Percentiles rank a stretch among this genome's conserved stretches.
phyloP scores from a whole-genome alignment of 2,888 invertebrate species.

The Thumatha senex region DNA sequence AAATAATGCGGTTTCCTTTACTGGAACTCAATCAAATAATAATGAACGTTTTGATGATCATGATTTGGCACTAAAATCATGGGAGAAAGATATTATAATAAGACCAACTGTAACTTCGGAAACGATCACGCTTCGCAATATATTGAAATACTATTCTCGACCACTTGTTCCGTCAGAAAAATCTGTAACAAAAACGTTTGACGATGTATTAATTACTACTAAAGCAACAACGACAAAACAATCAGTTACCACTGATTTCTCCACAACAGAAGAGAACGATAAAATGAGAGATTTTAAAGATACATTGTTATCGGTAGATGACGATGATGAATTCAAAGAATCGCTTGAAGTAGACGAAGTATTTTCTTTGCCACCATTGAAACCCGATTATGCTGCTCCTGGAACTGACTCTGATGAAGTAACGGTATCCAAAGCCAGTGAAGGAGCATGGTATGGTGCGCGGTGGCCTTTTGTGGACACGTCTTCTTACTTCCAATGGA shows the following conservation, averaged over 20 bases:
- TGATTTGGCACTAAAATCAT: constrained; percentile 65
- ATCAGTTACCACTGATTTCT: constrained; percentile 50
- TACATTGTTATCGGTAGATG: constrained; percentile 69
- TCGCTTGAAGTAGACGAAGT: constrained; percentile 76
- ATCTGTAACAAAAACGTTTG: constrained; percentile 57
- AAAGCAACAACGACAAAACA: constrained; percentile 54
- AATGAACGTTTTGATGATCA: constrained; percentile 58
- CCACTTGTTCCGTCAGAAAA: constrained; percentile 56
- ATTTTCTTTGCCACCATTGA: constrained; percentile 70
- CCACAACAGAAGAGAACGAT: constrained; percentile 52
- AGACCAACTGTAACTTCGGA: constrained; percentile 67
- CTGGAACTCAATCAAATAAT: constrained; percentile 56
- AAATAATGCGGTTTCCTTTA: constrained; percentile 54
- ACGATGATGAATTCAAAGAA: constrained; percentile 76
- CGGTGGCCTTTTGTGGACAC: constrained; percentile 87
- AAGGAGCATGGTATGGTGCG: constrained; percentile 83
- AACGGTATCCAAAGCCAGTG: constrained; percentile 67
- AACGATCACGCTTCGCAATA: constrained; percentile 57
- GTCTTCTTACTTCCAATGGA: constrained; percentile 87
- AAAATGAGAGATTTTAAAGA: constrained; percentile 73
- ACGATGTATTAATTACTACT: constrained; percentile 69
- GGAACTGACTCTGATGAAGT: constrained; percentile 69
- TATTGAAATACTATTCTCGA: constrained; percentile 63
- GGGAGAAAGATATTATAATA: constrained; percentile 72
- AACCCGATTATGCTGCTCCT: constrained; percentile 56